Conservation (phyloP, 2,797 vertebrate genomes). For the Lindbergichthys nudifrons region DNA sequence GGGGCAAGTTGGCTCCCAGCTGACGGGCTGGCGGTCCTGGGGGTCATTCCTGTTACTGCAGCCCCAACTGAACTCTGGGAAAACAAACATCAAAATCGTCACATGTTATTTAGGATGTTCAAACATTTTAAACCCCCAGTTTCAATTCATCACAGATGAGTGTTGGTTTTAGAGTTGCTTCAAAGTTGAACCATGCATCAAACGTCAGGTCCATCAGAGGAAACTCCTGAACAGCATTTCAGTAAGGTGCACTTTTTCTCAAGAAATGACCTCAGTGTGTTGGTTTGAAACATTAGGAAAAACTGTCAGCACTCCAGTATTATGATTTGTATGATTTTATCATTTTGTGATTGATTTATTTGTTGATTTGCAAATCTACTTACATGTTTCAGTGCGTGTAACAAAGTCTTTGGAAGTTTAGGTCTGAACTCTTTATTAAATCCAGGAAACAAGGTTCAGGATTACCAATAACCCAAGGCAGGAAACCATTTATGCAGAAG, state of each 20-base stretch:
- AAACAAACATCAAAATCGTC: constrained; percentile 4
- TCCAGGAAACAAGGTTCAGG: constrained; percentile 1
- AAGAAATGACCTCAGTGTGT: neutral
- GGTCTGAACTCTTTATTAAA: neutral
- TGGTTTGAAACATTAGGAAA: neutral
- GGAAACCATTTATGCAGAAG: neutral
- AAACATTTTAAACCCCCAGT: constrained; percentile 5
- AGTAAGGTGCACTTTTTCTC: neutral
- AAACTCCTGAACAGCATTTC: constrained; percentile 11
- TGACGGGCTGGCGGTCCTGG: constrained; percentile 87
- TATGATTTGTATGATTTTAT: neutral
- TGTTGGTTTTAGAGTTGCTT: neutral
- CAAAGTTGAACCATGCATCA: neutral
- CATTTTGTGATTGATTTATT: neutral
- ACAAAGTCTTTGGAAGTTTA: neutral
- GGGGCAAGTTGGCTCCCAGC: constrained; percentile 87
- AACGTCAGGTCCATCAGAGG: constrained; percentile 4
- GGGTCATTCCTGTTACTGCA: constrained; percentile 86
- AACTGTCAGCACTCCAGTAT: neutral
- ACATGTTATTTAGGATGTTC: neutral
- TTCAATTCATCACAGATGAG: neutral
- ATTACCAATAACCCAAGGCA: neutral
- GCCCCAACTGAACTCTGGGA: constrained; percentile 83
- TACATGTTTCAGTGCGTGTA: neutral
- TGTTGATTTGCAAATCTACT: neutral